Evolutionary conservation across 2,113 vertebrate species (phyloP).

Genomic region (Lucifuga dentata): DNA sequence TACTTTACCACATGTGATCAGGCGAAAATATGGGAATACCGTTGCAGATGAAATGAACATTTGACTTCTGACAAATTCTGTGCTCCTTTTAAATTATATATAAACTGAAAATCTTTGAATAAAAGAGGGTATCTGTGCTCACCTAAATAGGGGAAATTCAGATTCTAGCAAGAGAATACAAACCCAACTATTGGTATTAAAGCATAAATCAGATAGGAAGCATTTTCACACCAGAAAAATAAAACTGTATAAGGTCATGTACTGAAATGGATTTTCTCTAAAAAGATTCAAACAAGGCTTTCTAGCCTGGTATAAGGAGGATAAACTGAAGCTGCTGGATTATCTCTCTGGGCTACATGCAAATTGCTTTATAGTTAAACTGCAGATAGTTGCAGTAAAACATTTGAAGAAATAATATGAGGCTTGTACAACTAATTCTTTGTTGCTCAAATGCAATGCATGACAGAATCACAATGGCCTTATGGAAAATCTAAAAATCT

Average conservation of each 20-base stretch:
- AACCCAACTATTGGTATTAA: neutral
- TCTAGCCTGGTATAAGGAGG: neutral
- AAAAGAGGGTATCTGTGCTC: neutral
- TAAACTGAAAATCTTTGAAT: slow-evolving; percentile 5
- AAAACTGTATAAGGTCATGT: too few species aligned
- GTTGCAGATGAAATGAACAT: too few species aligned
- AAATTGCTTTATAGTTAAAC: slow-evolving; percentile 46
- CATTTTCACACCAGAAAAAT: too few species aligned
- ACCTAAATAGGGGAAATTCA: slow-evolving; percentile 11
- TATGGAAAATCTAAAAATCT: slow-evolving; percentile 36
- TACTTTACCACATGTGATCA: neutral
- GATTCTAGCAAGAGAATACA: slow-evolving; percentile 47
- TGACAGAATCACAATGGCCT: slow-evolving; percentile 30
- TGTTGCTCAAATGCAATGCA: slow-evolving; percentile 52
- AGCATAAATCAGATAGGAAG: too few species aligned
- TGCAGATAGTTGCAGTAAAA: slow-evolving; percentile 49
- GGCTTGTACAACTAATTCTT: slow-evolving; percentile 38
- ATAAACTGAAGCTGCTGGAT: neutral
- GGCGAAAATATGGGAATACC: neutral
- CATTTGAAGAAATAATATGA: slow-evolving; percentile 27
- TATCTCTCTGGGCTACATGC: slow-evolving; percentile 52
- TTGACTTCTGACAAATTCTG: neutral
- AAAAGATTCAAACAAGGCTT: too few species aligned
- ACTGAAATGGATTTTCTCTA: too few species aligned
- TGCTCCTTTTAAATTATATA: neutral